A percentile compares a stretch with the other conserved stretches of the same genome.
These are phyloP conservation scores for Suncus etruscus DNA, from an alignment of 2,113 vertebrate genomes.

Conservation along the genomic window DNA sequence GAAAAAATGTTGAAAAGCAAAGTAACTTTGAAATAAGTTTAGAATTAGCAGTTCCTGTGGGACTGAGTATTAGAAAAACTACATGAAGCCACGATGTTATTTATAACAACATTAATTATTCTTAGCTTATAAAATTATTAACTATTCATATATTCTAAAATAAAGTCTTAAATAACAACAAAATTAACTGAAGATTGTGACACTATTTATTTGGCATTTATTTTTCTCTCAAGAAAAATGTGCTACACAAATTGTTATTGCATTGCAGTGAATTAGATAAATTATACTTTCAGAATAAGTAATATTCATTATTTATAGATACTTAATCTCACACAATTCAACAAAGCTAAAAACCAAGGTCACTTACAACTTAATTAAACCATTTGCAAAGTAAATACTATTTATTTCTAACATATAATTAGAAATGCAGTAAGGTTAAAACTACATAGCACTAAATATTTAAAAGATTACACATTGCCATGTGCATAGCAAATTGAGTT, in stretches of 20 bases:
- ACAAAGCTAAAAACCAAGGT: conserved; percentile 83
- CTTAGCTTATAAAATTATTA: conserved; percentile 54
- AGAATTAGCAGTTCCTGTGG: not conserved
- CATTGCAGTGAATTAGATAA: conserved; percentile 74
- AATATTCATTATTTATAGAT: conserved; percentile 80
- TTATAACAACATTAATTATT: conserved; percentile 61
- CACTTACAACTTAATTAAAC: conserved; percentile 83
- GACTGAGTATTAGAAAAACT: conserved; percentile 57
- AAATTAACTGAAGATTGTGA: conserved; percentile 73
- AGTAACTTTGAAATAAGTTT: conserved; percentile 58
- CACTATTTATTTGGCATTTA: conserved; percentile 53
- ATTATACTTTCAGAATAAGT: conserved; percentile 79
- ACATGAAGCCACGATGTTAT: conserved; percentile 29
- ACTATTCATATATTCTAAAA: conserved; percentile 66
- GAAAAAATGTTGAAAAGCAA: conserved; percentile 55
- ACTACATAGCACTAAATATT: conserved; percentile 54
- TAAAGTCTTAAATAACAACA: conserved; percentile 73
- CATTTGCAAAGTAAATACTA: conserved; percentile 80
- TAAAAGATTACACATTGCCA: conserved; percentile 75
- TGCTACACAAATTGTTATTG: conserved; percentile 65
- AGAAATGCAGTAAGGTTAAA: conserved; percentile 79
- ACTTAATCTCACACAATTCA: conserved; percentile 83
- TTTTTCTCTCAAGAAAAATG: conserved; percentile 76
- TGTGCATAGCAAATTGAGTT: conserved; percentile 38
- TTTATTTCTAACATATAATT: conserved; percentile 83